These are phyloP conservation scores for Octopus bimaculoides DNA, from an alignment of 1,140 invertebrate genomes.

Conservation along the genomic window DNA sequence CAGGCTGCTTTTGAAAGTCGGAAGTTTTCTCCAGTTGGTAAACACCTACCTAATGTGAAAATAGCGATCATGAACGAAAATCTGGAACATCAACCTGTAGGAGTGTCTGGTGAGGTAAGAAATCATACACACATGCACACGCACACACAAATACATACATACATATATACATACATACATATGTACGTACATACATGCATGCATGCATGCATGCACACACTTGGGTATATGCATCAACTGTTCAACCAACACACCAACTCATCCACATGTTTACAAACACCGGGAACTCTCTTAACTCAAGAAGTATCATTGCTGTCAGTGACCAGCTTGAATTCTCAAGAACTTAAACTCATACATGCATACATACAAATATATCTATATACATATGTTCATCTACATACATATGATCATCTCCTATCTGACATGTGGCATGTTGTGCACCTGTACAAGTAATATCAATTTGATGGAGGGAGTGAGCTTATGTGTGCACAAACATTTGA, in stretches of 20 bases:
- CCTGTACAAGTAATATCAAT: no score
- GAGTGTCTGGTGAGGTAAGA: slow-evolving; percentile 59
- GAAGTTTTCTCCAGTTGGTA: slow-evolving; percentile 60
- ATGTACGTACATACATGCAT: background rate
- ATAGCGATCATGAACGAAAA: slow-evolving; percentile 58
- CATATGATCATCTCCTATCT: background rate
- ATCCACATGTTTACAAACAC: no score
- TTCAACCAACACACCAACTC: no score
- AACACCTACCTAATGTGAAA: slow-evolving; percentile 56
- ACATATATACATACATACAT: background rate
- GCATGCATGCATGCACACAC: no score
- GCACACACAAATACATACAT: background rate
- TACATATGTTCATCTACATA: background rate
- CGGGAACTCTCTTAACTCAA: no score
- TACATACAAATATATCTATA: background rate
- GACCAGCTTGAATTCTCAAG: no score
- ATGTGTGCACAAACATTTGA: no score
- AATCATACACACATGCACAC: background rate
- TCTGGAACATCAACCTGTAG: slow-evolving; percentile 56
- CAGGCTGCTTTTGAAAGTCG: slow-evolving; percentile 43
- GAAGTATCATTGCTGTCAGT: no score
- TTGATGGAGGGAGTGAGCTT: no score
- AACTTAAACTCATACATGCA: background rate
- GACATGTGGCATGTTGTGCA: no score
- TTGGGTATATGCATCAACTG: no score